Evolutionary conservation across 2,888 invertebrate species (phyloP).

Genomic region (Nemurella pictetii): DNA sequence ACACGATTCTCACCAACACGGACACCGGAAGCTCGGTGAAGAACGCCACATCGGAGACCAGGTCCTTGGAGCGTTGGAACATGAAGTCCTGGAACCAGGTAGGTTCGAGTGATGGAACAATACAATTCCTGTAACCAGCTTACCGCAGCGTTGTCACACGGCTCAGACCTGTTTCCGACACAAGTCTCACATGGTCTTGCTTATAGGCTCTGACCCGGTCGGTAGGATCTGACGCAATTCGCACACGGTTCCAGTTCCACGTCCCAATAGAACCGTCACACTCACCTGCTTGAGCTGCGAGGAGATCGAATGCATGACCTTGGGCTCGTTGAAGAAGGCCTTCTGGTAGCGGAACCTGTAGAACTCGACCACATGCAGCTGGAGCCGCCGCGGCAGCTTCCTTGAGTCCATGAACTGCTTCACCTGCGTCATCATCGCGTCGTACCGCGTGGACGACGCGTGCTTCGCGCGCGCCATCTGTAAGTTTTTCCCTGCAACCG

Average conservation of each 20-base stretch:
- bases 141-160: too few species aligned
- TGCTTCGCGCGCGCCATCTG: background rate
- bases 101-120: too few species aligned
- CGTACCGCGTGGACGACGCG: background rate
- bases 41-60: conserved; percentile 60
- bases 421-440: background rate
- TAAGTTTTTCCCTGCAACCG: background rate
- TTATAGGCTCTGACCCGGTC: background rate
- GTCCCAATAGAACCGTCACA: background rate
- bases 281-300: background rate
- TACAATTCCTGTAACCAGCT: too few species aligned
- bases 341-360: conserved; percentile 12
- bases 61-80: conserved; percentile 58
- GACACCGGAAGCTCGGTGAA: conserved; percentile 57
- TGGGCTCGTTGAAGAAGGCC: background rate
- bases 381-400: background rate
- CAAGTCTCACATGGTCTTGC: too few species aligned
- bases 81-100: conserved; percentile 55
- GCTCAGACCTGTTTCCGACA: too few species aligned
- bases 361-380: background rate
- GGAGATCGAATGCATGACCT: background rate
- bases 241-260: background rate
- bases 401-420: conserved; percentile 3
- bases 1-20: conserved; percentile 58
- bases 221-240: background rate